A percentile compares a stretch with the other conserved stretches of the same genome.
These are phyloP conservation scores for Strigamia maritima DNA, from an alignment of 2,888 invertebrate genomes.

Conservation along the genomic window DNA sequence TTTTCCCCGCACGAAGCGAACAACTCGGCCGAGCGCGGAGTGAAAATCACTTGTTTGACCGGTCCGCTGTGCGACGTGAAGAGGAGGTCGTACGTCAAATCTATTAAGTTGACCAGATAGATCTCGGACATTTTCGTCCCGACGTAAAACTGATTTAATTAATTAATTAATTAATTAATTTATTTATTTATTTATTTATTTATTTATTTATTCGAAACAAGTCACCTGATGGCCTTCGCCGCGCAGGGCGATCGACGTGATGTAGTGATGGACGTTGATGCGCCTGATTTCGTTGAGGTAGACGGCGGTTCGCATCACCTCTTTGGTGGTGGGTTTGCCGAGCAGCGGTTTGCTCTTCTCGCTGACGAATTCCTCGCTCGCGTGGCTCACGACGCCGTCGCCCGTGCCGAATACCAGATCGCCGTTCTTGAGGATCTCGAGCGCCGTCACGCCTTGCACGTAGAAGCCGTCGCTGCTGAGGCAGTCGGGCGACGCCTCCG, in stretches of 20 bases:
- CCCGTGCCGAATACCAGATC: slow-evolving; percentile 72
- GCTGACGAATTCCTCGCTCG: slow-evolving; percentile 37
- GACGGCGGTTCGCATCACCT: neutral
- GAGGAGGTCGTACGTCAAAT: slow-evolving; percentile 66
- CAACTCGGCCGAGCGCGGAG: slow-evolving; percentile 68
- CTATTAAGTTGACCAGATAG: slow-evolving; percentile 67
- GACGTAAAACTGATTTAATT: slow-evolving; percentile 68
- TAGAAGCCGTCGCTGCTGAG: neutral
- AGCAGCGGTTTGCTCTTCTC: neutral
- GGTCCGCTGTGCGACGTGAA: slow-evolving; percentile 78
- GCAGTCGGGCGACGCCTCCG: neutral
- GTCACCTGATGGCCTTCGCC: slow-evolving; percentile 53
- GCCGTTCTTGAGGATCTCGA: slow-evolving; percentile 49
- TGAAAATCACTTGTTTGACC: slow-evolving; percentile 79
- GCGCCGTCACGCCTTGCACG: slow-evolving; percentile 49
- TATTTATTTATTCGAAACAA: too few species aligned
- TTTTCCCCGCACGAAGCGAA: slow-evolving; percentile 85
- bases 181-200: too few species aligned
- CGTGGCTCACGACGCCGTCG: slow-evolving; percentile 67
- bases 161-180: too few species aligned
- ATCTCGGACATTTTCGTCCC: slow-evolving; percentile 79
- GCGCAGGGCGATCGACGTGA: slow-evolving; percentile 61
- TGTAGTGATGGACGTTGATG: neutral
- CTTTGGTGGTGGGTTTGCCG: neutral
- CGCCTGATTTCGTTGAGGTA: neutral